phyloP scores from a whole-genome alignment of 2,888 invertebrate species.

The Drosophila putrida region DNA sequence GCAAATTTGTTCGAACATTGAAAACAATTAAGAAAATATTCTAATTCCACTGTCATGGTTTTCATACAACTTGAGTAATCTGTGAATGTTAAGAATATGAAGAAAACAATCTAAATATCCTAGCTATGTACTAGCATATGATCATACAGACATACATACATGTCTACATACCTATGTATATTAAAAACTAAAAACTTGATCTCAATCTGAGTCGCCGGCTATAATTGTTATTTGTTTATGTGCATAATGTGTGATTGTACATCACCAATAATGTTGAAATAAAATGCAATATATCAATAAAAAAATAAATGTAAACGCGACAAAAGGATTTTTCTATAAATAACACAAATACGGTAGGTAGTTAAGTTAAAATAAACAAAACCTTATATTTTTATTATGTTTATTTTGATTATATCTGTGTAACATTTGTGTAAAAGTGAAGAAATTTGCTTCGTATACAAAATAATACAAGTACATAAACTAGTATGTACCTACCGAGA shows the following conservation, averaged over 20 bases:
- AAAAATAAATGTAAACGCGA: constrained; percentile 26
- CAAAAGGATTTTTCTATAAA: constrained; percentile 41
- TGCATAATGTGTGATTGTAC: constrained; percentile 26
- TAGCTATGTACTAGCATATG: constrained; percentile 23
- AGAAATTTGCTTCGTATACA: not conserved
- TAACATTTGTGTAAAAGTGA: not conserved
- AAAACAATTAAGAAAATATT: constrained; percentile 22
- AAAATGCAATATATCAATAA: constrained; percentile 37
- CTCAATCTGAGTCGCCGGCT: constrained; percentile 49
- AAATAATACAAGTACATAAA: constrained; percentile 8
- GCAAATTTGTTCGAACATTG: constrained; percentile 32
- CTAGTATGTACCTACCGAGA: constrained; percentile 3
- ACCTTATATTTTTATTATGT: constrained; percentile 3
- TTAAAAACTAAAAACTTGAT: constrained; percentile 47
- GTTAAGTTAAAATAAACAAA: constrained; percentile 36
- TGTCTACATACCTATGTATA: constrained; percentile 37
- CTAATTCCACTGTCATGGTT: constrained; percentile 19
- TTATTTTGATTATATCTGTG: not conserved
- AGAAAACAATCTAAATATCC: constrained; percentile 7
- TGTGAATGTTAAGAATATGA: constrained; percentile 9
- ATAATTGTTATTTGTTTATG: constrained; percentile 37
- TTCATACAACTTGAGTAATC: not conserved
- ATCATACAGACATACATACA: constrained; percentile 24
- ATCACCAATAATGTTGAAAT: constrained; percentile 2
- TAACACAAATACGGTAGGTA: constrained; percentile 32